These are phyloP conservation scores for Pitangus sulphuratus DNA, from an alignment of 2,797 vertebrate species.

Conservation along the genomic window DNA sequence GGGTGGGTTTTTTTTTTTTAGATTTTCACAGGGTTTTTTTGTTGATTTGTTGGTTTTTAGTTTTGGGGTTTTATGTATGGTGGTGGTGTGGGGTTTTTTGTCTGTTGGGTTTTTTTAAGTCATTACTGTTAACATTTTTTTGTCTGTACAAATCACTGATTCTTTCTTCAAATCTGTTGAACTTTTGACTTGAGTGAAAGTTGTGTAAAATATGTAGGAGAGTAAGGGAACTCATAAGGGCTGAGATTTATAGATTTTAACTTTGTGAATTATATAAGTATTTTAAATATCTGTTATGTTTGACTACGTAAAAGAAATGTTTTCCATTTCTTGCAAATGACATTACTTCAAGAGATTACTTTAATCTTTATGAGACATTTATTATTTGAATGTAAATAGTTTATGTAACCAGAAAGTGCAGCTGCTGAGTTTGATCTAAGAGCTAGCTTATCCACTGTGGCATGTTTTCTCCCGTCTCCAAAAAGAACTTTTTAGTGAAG, in stretches of 20 bases:
- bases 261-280: not conserved
- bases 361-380: not conserved
- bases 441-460: not conserved
- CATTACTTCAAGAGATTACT: not conserved
- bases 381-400: not conserved
- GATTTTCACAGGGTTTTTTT: not conserved
- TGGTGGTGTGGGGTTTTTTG: not conserved
- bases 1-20: fast-evolving
- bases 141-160: not conserved
- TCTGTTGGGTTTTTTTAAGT: not conserved
- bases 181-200: not conserved
- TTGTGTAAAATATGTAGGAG: not conserved
- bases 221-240: not conserved
- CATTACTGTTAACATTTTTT: not conserved
- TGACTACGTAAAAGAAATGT: not conserved
- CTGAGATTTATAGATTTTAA: not conserved
- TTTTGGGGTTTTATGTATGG: not conserved
- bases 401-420: not conserved
- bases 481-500: not conserved
- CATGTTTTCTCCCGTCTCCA: not conserved
- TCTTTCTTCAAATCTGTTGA: not conserved
- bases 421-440: not conserved
- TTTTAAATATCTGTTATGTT: not conserved
- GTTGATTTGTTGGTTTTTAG: not conserved
- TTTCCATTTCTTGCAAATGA: not conserved